A percentile compares a stretch with the other conserved stretches of the same genome.
Evolutionary conservation across 2,113 vertebrate species (phyloP).

Genomic region (Cettia cetti): DNA sequence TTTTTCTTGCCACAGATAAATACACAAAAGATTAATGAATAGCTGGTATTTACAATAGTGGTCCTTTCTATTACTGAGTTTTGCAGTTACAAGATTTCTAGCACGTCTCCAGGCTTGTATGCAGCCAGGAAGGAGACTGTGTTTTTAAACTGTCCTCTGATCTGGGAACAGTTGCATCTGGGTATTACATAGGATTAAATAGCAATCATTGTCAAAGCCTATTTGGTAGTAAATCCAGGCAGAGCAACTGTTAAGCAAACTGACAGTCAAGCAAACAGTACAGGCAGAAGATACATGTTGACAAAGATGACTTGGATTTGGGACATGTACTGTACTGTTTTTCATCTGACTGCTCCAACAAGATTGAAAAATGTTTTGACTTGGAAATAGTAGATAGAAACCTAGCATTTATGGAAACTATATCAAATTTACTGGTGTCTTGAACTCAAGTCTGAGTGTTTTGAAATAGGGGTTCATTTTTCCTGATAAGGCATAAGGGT

Average conservation of each 20-base stretch:
- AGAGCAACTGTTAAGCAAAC: constrained; percentile 74
- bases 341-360: background rate
- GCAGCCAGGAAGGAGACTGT: background rate
- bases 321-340: background rate
- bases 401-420: background rate
- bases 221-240: constrained; percentile 77
- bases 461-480: background rate
- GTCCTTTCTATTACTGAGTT: background rate
- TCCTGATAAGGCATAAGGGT: background rate
- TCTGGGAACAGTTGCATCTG: constrained; percentile 63
- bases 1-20: background rate
- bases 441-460: background rate
- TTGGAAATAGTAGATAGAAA: background rate
- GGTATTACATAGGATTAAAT: constrained; percentile 78
- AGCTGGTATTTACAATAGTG: background rate
- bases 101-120: background rate
- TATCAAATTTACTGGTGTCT: background rate
- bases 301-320: background rate
- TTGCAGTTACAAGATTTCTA: background rate
- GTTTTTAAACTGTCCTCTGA: background rate
- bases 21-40: background rate
- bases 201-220: constrained; percentile 79
- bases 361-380: background rate
- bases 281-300: background rate
- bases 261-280: constrained; percentile 51